phyloP scores from a whole-genome alignment of 2,888 invertebrate species.

The Caenorhabditis sp. region DNA sequence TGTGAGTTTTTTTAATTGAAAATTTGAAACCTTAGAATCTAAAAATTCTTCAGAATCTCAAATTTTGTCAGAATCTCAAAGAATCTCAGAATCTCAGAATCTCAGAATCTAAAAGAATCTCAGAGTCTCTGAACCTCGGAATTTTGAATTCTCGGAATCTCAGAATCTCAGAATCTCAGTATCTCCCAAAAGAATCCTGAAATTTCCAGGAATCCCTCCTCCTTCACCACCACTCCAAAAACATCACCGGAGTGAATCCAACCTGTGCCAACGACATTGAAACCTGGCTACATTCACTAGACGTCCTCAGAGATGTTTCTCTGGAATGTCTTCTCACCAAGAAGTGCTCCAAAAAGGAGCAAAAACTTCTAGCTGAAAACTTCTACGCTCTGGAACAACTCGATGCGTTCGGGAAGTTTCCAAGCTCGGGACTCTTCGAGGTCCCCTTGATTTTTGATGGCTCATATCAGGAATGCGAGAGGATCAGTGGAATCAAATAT shows the following conservation, averaged over 20 bases:
- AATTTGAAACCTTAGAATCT: background rate
- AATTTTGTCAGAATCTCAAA: too few relatives aligned
- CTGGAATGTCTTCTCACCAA: slow-evolving; percentile 30
- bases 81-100: background rate
- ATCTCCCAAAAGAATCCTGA: too few relatives aligned
- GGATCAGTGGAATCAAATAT: slow-evolving; percentile 47
- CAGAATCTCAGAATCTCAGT: background rate
- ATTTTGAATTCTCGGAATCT: background rate
- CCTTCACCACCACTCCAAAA: slow-evolving; percentile 4
- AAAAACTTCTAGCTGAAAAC: slow-evolving; percentile 19
- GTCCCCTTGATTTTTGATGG: slow-evolving; percentile 44
- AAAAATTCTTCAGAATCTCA: background rate
- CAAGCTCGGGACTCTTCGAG: slow-evolving; percentile 29
- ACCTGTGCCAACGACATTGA: slow-evolving; percentile 49
- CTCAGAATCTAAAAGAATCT: background rate
- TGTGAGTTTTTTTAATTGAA: background rate
- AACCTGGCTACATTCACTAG: slow-evolving; percentile 41
- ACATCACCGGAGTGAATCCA: slow-evolving; percentile 23
- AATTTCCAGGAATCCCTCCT: background rate
- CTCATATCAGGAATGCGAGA: slow-evolving; percentile 58
- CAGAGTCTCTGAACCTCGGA: background rate
- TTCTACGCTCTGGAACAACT: slow-evolving; percentile 50
- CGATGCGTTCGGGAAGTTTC: slow-evolving; percentile 57
- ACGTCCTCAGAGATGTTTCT: slow-evolving; percentile 9
- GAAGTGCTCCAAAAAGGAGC: slow-evolving; percentile 26